A percentile compares a stretch with the other conserved stretches of the same genome.
phyloP scores from a whole-genome alignment of 2,113 vertebrate genomes.

The Setophaga coronata region DNA sequence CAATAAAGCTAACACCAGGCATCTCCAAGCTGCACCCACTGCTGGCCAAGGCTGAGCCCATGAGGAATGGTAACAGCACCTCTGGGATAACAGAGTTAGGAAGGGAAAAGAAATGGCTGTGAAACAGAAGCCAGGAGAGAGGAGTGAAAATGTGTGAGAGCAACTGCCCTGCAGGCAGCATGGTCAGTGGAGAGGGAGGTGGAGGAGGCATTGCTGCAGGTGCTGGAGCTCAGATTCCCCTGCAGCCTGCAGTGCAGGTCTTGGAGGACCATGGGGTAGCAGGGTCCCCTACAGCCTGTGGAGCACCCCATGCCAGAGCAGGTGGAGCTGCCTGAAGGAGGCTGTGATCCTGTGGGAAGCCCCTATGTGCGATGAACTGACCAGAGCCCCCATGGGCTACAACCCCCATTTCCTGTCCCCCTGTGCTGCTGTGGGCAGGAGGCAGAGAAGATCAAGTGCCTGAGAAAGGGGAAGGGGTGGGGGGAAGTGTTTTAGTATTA shows the following conservation, averaged over 20 bases:
- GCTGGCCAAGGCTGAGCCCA: not conserved
- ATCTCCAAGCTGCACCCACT: not conserved
- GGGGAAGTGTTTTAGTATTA: not conserved
- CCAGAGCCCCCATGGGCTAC: not conserved
- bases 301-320: not conserved
- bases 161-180: not conserved
- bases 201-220: not conserved
- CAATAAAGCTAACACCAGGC: not conserved
- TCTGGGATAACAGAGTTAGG: not conserved
- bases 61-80: no score
- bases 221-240: not conserved
- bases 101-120: not conserved
- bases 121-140: not conserved
- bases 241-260: not conserved
- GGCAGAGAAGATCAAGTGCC: not conserved
- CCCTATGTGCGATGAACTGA: not conserved
- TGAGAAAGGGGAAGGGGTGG: not conserved
- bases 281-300: not conserved
- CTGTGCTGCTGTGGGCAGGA: not conserved
- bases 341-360: not conserved
- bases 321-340: not conserved
- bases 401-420: not conserved
- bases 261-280: not conserved
- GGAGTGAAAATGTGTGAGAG: not conserved
- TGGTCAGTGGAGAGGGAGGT: not conserved